A percentile compares a stretch with the other conserved stretches of the same genome.
phyloP scores from a whole-genome alignment of 2,113 vertebrate genomes.

The Rana temporaria region DNA sequence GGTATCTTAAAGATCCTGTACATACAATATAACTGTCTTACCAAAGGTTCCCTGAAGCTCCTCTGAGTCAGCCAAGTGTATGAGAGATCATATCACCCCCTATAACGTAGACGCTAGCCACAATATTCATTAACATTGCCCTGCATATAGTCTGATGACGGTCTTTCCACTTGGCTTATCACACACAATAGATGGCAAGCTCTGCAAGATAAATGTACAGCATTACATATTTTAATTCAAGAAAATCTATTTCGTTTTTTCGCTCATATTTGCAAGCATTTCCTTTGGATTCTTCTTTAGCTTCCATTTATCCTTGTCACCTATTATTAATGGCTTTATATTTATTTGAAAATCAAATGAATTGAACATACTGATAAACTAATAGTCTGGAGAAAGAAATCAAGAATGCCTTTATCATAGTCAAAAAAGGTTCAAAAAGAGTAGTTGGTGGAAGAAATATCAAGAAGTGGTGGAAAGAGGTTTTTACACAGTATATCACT shows the following conservation, averaged over 20 bases:
- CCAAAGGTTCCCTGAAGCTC: too few species aligned
- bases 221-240: not conserved
- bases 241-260: not conserved
- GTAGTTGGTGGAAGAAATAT: not conserved
- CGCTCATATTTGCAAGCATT: not conserved
- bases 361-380: conserved; percentile 2
- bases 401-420: not conserved
- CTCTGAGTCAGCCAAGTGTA: too few species aligned
- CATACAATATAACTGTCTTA: too few species aligned
- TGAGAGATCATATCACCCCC: not conserved
- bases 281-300: not conserved
- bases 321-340: conserved; percentile 22
- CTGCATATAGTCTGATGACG: not conserved
- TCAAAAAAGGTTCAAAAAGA: not conserved
- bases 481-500: too few species aligned
- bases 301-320: conserved; percentile 2
- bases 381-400: not conserved
- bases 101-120: not conserved
- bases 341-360: conserved; percentile 16
- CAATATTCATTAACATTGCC: not conserved
- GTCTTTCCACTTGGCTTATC: not conserved
- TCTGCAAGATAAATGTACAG: not conserved
- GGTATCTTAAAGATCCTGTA: too few species aligned
- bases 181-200: not conserved
- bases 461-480: not conserved